Conservation (phyloP, 1,140 invertebrate species). For the Drosophila kanapiae region DNA sequence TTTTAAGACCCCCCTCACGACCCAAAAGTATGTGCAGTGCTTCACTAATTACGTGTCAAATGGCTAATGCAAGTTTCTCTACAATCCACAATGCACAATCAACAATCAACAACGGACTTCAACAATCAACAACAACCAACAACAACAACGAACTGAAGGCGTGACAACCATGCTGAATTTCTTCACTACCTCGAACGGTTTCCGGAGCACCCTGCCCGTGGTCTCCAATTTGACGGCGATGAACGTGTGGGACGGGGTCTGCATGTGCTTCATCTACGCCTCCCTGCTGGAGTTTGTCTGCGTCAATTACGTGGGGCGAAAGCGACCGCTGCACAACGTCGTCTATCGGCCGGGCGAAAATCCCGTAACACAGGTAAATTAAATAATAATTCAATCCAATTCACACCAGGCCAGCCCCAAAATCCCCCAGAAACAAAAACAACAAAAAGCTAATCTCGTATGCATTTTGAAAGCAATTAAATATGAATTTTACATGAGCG, state of each 20-base stretch:
- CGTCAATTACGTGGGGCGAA: conserved; percentile 97
- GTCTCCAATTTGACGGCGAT: conserved; percentile 97
- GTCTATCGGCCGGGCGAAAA: conserved; percentile 95
- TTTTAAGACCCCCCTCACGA: conserved; percentile 1
- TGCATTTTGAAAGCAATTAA: conserved; percentile 69
- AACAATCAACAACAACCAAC: conserved; percentile 27
- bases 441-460: conserved; percentile 48
- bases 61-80: conserved; percentile 60
- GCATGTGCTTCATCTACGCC: conserved; percentile 98
- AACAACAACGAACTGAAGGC: conserved; percentile 86
- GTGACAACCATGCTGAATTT: conserved; percentile 99
- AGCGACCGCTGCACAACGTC: conserved; percentile 94
- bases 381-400: conserved; percentile 45
- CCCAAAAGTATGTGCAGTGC: conserved; percentile 25
- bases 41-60: conserved; percentile 49
- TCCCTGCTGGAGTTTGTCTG: conserved; percentile 97
- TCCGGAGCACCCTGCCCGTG: conserved; percentile 95
- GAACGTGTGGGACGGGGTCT: conserved; percentile 98
- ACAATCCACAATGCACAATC: conserved; percentile 26
- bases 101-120: conserved; percentile 8
- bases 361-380: conserved; percentile 94
- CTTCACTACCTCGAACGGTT: conserved; percentile 97
- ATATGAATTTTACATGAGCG: conserved; percentile 67
- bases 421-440: conserved; percentile 16
- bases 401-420: conserved; percentile 30